Conservation (phyloP, 2,888 invertebrate genomes). For the Drosophila siamana region DNA sequence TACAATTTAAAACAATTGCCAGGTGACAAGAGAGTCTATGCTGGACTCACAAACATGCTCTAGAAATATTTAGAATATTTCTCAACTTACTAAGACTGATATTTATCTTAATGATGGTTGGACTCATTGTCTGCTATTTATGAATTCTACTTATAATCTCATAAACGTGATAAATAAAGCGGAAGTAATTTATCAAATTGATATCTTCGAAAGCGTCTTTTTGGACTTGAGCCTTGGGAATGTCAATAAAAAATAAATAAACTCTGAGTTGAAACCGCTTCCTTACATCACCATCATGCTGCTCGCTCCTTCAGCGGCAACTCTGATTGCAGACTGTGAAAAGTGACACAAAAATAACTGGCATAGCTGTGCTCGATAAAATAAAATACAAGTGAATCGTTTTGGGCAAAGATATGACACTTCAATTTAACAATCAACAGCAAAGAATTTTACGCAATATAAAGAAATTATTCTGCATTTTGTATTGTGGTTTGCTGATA, state of each 20-base stretch:
- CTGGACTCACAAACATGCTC: neutral
- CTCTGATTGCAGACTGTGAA: constrained; percentile 4
- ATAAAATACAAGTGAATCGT: constrained; percentile 9
- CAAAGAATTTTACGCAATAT: constrained; percentile 14
- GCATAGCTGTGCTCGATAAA: constrained; percentile 18
- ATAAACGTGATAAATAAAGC: neutral
- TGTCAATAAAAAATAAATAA: neutral
- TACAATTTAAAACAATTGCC: neutral
- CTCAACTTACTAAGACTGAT: no score
- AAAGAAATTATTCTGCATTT: constrained; percentile 19
- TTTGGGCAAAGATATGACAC: constrained; percentile 3
- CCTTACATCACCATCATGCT: neutral
- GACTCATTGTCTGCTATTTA: neutral
- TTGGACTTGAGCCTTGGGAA: neutral
- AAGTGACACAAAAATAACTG: constrained; percentile 15
- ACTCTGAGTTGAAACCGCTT: neutral
- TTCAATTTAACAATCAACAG: constrained; percentile 7
- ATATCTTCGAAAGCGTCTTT: neutral
- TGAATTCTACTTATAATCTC: neutral
- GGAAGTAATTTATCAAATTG: neutral
- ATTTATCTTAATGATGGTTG: no score
- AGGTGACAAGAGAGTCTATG: neutral
- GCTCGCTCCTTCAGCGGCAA: neutral
- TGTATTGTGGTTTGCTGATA: neutral
- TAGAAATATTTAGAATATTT: no score